Percentiles rank a stretch among this genome's conserved stretches.
phyloP scores from a whole-genome alignment of 2,888 invertebrate species.

The Euspilapteryx auroguttella region DNA sequence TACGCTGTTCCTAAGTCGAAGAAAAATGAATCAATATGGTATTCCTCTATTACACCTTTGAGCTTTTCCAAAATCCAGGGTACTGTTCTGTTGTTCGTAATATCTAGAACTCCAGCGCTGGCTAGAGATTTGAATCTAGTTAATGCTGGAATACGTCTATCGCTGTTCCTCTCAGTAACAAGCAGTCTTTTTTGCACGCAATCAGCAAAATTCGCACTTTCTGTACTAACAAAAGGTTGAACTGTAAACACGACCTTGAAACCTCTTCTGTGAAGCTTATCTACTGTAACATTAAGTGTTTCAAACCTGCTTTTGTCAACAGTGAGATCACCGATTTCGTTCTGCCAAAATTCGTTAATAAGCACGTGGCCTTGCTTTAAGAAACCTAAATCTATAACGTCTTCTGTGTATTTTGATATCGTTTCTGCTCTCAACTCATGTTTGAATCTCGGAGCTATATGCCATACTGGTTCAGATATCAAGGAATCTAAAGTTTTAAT shows the following conservation, averaged over 20 bases:
- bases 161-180: constrained; percentile 78
- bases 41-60: constrained; percentile 68
- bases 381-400: constrained; percentile 77
- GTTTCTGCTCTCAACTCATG: constrained; percentile 68
- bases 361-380: constrained; percentile 78
- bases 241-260: constrained; percentile 88
- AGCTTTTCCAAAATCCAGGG: constrained; percentile 80
- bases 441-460: constrained; percentile 72
- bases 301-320: constrained; percentile 81
- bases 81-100: constrained; percentile 79
- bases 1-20: constrained; percentile 81
- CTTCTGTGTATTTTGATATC: constrained; percentile 81
- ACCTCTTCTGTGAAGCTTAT: constrained; percentile 79
- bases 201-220: constrained; percentile 80
- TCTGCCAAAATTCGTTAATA: constrained; percentile 83
- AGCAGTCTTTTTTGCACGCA: constrained; percentile 75
- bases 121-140: constrained; percentile 79
- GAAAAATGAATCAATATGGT: constrained; percentile 84
- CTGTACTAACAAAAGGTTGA: constrained; percentile 87
- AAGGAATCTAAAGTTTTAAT: constrained; percentile 72
- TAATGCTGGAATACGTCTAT: constrained; percentile 78
- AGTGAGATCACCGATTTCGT: constrained; percentile 80
- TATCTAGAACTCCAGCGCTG: constrained; percentile 84
- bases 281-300: constrained; percentile 75
- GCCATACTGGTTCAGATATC: constrained; percentile 85